Percentiles rank a stretch among this genome's conserved stretches.
Evolutionary conservation across 2,797 vertebrate species (phyloP).

Genomic region (Pseudotriccus pelzelni): DNA sequence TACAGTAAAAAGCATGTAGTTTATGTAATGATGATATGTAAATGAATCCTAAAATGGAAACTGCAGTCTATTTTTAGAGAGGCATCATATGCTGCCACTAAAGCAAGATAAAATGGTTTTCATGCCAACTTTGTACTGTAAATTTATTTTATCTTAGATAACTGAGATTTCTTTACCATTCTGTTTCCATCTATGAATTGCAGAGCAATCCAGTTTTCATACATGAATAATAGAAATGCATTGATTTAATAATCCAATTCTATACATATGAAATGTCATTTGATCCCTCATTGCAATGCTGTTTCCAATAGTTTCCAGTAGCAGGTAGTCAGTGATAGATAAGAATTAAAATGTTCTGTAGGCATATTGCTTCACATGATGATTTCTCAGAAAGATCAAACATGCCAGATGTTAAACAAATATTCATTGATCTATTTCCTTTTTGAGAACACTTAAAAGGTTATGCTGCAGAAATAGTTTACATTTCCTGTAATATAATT

Average conservation of each 20-base stretch:
- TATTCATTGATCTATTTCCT: neutral
- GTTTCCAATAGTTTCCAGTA: neutral
- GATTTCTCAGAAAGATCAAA: slow-evolving; percentile 7
- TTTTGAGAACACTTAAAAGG: slow-evolving; percentile 25
- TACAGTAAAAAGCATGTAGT: neutral
- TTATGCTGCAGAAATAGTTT: neutral
- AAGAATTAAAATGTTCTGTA: neutral
- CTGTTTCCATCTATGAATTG: neutral
- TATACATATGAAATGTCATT: neutral
- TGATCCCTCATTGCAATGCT: neutral
- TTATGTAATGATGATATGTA: neutral
- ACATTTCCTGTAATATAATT: slow-evolving; percentile 18
- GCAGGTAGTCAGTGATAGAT: neutral
- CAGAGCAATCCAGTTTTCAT: neutral
- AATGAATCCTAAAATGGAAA: neutral
- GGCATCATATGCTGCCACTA: neutral
- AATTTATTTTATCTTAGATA: neutral
- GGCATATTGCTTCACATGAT: neutral
- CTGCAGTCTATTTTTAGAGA: neutral
- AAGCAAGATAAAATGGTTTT: neutral
- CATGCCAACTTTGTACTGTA: neutral
- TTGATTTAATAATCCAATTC: neutral
- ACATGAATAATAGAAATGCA: neutral
- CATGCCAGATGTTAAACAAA: neutral
- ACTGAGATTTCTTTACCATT: neutral